Percentiles rank a stretch among this genome's conserved stretches.
These are phyloP conservation scores for Mesembrinibis cayennensis DNA, from an alignment of 2,113 vertebrate species.

Conservation along the genomic window DNA sequence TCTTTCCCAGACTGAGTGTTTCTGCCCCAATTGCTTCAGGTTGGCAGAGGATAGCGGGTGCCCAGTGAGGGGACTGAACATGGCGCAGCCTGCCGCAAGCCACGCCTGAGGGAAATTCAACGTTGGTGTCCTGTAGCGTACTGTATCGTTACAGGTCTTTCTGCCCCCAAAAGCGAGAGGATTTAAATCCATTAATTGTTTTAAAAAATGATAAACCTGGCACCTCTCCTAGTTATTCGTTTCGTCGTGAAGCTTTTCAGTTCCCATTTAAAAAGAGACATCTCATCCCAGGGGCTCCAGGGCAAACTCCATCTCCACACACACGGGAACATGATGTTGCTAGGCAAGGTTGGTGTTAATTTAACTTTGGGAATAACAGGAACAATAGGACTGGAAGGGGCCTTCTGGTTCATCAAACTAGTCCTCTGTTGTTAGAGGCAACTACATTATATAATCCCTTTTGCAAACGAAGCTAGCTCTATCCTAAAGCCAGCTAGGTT, in stretches of 20 bases:
- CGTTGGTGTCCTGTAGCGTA: background rate
- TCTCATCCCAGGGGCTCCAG: background rate
- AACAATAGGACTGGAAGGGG: slow-evolving; percentile 50
- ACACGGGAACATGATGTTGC: background rate
- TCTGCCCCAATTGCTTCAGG: background rate
- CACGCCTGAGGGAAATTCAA: background rate
- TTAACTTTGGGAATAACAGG: slow-evolving; percentile 41
- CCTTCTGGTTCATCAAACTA: slow-evolving; percentile 62
- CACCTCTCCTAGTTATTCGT: background rate
- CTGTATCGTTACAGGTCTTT: background rate
- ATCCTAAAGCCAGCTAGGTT: slow-evolving; percentile 19
- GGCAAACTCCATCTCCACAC: background rate
- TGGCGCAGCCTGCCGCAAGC: fast-evolving
- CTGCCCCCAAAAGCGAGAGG: background rate
- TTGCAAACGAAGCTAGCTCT: background rate
- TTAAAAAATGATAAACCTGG: background rate
- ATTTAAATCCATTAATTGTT: background rate
- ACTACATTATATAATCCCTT: slow-evolving; percentile 5
- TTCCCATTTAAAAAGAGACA: slow-evolving; percentile 14
- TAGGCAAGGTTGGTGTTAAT: slow-evolving; percentile 61
- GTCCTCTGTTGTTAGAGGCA: slow-evolving; percentile 44
- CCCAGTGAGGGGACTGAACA: background rate
- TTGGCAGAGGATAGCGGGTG: background rate
- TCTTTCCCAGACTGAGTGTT: background rate
- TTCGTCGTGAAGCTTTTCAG: background rate